Conservation (phyloP, 2,113 vertebrate species). For the Galemys pyrenaicus region DNA sequence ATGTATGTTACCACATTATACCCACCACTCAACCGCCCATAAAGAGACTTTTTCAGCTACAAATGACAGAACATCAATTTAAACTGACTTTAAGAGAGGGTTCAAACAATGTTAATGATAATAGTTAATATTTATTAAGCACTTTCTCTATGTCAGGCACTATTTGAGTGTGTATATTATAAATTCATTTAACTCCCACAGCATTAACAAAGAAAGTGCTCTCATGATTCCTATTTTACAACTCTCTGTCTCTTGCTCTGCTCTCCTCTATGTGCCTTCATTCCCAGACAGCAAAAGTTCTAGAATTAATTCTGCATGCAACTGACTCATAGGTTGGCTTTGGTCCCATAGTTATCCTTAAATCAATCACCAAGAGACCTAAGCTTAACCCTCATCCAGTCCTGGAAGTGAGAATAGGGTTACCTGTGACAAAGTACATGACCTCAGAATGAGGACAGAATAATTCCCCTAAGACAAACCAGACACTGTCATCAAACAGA, state of each 20-base stretch:
- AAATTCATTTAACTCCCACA: neutral
- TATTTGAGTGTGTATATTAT: neutral
- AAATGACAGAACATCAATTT: slow-evolving; percentile 42
- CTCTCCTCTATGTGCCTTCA: neutral
- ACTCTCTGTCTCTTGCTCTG: neutral
- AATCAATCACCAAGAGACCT: neutral
- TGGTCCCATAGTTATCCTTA: neutral
- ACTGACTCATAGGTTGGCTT: neutral
- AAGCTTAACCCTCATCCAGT: neutral
- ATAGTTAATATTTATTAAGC: neutral
- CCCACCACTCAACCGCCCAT: too few species aligned
- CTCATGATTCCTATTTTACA: neutral
- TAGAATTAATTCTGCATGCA: neutral
- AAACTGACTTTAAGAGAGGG: neutral
- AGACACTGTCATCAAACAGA: neutral
- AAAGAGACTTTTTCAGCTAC: neutral
- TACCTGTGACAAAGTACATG: neutral
- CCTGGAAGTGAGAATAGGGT: neutral
- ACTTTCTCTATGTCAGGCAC: neutral
- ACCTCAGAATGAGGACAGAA: neutral
- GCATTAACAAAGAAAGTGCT: neutral
- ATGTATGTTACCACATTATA: too few species aligned
- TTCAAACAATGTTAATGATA: neutral
- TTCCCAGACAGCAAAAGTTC: neutral
- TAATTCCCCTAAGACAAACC: neutral